phyloP scores from a whole-genome alignment of 2,888 invertebrate genomes.

The Drosophila robusta region DNA sequence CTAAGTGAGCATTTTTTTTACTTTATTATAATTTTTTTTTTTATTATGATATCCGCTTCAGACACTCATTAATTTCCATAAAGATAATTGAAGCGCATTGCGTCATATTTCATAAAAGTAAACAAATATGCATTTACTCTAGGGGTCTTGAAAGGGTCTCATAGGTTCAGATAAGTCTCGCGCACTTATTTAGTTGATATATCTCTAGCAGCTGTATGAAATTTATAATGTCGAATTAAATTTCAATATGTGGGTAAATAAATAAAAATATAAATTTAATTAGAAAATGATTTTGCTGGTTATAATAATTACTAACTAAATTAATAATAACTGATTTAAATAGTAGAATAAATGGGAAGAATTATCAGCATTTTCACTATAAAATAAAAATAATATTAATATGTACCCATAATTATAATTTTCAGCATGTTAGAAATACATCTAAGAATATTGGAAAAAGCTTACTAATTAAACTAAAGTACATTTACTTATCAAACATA shows the following conservation, averaged over 20 bases:
- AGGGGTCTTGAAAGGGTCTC: conserved; percentile 1
- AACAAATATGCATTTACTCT: conserved; percentile 30
- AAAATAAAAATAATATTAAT: too few relatives aligned
- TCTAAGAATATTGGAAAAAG: too few relatives aligned
- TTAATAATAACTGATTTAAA: too few relatives aligned
- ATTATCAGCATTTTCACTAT: too few relatives aligned
- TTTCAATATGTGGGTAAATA: neutral
- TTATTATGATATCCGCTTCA: conserved; percentile 55
- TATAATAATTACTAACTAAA: too few relatives aligned
- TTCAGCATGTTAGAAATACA: too few relatives aligned
- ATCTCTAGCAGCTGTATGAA: neutral
- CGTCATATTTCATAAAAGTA: conserved; percentile 36
- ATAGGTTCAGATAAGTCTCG: conserved; percentile 11
- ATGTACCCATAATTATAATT: too few relatives aligned
- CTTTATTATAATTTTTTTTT: neutral
- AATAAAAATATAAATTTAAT: too few relatives aligned
- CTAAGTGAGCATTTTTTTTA: conserved; percentile 9
- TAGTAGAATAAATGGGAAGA: too few relatives aligned
- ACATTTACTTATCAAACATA: too few relatives aligned
- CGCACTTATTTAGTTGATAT: neutral
- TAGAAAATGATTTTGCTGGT: too few relatives aligned
- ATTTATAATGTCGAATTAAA: neutral
- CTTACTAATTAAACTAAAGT: too few relatives aligned
- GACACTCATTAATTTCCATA: conserved; percentile 58
- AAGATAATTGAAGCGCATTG: conserved; percentile 54